Conservation (phyloP, 1,140 invertebrate genomes). For the Neodiprion pinetum region DNA sequence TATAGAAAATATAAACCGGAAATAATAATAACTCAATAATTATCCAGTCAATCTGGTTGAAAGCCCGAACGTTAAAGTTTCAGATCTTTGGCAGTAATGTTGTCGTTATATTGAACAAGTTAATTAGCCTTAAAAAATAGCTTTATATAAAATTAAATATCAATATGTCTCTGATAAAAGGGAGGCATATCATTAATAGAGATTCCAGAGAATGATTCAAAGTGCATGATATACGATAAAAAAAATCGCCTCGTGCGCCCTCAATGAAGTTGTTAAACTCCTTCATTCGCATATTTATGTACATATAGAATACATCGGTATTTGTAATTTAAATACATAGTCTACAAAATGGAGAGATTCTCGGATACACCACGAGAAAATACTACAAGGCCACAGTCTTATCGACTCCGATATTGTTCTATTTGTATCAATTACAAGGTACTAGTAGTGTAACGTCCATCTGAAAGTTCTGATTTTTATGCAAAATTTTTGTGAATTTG, state of each 20-base stretch:
- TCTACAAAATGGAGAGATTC: background rate
- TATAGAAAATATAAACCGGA: constrained; percentile 10
- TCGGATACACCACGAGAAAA: background rate
- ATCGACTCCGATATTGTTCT: background rate
- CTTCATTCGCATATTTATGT: background rate
- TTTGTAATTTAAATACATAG: background rate
- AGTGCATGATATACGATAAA: background rate
- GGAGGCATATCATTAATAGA: background rate
- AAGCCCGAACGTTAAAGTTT: constrained; percentile 41
- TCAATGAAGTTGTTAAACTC: background rate
- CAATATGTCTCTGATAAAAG: background rate
- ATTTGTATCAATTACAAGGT: background rate
- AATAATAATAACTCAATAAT: constrained; percentile 1
- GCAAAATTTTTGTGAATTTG: too few relatives aligned
- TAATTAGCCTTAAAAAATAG: background rate
- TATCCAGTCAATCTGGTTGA: constrained; percentile 25
- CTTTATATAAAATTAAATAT: background rate
- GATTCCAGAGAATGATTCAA: background rate
- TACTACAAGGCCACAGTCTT: constrained; percentile 5
- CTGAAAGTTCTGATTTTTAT: background rate
- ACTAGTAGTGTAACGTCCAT: background rate
- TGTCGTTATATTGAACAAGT: constrained; percentile 10
- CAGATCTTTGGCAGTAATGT: constrained; percentile 52
- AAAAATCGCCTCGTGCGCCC: background rate
- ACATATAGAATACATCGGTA: background rate